Conservation (phyloP, 2,113 vertebrate species). For the Lota lota region DNA sequence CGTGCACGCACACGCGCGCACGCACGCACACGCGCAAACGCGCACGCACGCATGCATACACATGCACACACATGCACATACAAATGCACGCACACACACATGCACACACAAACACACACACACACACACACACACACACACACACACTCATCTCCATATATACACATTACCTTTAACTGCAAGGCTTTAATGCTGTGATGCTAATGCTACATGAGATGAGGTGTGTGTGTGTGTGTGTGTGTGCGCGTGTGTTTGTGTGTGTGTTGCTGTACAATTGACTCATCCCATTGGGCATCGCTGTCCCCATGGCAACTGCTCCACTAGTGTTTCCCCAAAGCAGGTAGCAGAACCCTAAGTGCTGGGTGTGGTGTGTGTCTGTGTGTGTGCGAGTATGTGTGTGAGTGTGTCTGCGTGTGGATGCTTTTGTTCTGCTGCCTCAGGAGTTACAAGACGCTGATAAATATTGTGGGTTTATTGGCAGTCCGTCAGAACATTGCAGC, state of each 20-base stretch:
- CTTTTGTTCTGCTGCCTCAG: neutral
- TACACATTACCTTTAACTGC: no score
- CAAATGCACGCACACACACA: slow-evolving; percentile 3
- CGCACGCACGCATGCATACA: neutral
- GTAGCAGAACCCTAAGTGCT: slow-evolving; percentile 25
- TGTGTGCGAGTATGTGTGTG: slow-evolving; percentile 5
- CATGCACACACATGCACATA: neutral
- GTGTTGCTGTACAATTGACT: slow-evolving; percentile 54
- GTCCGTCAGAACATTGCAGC: no score
- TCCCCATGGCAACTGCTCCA: slow-evolving; percentile 68
- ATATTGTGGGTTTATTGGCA: no score
- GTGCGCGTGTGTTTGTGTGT: neutral
- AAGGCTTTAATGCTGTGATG: no score
- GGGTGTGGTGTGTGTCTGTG: slow-evolving; percentile 9
- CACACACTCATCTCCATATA: no score
- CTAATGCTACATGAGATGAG: no score
- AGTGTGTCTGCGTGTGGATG: neutral
- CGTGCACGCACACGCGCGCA: neutral
- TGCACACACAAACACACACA: no score
- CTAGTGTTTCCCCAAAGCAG: slow-evolving; percentile 39
- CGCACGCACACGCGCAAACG: no score
- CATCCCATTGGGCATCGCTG: slow-evolving; percentile 45
- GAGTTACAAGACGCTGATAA: neutral
- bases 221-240: slow-evolving; percentile 20
- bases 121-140: no score